Evolutionary conservation across 2,113 vertebrate genomes (phyloP).

Genomic region (Zosterops borbonicus): DNA sequence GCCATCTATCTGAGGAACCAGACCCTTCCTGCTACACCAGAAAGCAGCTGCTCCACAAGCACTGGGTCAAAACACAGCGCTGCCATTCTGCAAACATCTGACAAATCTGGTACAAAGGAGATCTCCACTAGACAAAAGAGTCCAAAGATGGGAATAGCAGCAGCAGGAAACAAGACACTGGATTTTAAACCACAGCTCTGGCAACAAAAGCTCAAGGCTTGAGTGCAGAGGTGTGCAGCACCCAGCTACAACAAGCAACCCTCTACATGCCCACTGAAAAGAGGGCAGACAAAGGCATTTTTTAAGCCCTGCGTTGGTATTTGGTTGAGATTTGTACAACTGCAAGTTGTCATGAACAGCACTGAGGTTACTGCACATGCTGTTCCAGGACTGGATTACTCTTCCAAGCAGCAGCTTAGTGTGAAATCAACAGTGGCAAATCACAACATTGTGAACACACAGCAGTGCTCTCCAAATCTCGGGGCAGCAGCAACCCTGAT

Average conservation of each 20-base stretch:
- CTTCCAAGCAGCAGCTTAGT: neutral
- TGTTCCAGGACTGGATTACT: neutral
- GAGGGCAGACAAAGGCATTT: neutral
- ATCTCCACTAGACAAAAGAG: neutral
- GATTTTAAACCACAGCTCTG: neutral
- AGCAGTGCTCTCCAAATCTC: neutral
- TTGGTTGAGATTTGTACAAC: neutral
- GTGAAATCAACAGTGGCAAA: neutral
- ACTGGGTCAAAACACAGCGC: neutral
- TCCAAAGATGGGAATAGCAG: neutral
- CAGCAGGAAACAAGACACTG: neutral
- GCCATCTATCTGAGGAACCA: slow-evolving; percentile 66
- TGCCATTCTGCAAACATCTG: slow-evolving; percentile 4
- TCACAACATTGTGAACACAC: neutral
- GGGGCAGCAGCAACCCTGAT: neutral
- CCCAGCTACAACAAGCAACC: neutral
- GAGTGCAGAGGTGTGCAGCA: neutral
- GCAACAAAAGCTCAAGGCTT: neutral
- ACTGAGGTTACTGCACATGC: neutral
- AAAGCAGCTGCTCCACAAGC: neutral
- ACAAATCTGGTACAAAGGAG: neutral
- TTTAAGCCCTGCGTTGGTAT: neutral
- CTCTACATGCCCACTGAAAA: neutral
- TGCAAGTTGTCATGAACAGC: neutral
- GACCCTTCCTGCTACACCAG: slow-evolving; percentile 64